Evolutionary conservation across 2,888 invertebrate species (phyloP).

Genomic region (Megastigmus dorsalis): DNA sequence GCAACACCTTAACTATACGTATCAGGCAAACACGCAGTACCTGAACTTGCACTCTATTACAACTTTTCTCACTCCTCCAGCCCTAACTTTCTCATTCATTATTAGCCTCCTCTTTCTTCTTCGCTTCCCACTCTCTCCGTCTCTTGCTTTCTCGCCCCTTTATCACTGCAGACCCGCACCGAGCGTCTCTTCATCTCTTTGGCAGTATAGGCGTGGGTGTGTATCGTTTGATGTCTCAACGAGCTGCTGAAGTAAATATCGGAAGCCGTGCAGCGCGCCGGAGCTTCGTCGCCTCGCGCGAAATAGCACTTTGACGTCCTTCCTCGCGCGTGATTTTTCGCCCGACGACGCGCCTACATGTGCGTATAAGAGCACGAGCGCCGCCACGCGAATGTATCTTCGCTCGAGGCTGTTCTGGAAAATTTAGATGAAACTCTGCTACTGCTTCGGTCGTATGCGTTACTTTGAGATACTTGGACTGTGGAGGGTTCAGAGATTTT

Average conservation of each 20-base stretch:
- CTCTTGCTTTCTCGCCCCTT: neutral
- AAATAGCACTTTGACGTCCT: neutral
- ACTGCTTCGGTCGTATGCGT: neutral
- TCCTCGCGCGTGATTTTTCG: neutral
- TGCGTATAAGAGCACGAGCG: too few species aligned
- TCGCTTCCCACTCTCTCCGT: neutral
- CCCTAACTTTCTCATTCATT: constrained; percentile 3
- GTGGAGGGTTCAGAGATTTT: too few species aligned
- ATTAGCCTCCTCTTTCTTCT: constrained; percentile 6
- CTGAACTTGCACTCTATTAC: too few species aligned
- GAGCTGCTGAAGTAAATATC: constrained; percentile 33
- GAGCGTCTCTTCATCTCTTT: neutral
- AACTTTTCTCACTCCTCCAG: too few species aligned
- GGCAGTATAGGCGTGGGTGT: neutral
- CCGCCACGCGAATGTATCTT: too few species aligned
- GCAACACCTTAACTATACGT: too few species aligned
- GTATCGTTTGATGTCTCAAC: constrained; percentile 39
- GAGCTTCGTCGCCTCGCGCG: neutral
- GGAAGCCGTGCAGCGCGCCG: neutral
- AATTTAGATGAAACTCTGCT: too few species aligned
- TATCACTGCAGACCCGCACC: too few species aligned
- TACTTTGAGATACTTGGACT: too few species aligned
- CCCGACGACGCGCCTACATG: too few species aligned
- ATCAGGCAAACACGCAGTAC: too few species aligned
- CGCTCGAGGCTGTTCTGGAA: neutral